Base-by-base conservation (phyloP, 2,888 invertebrate species). In the Phyllotreta striolata region DNA sequence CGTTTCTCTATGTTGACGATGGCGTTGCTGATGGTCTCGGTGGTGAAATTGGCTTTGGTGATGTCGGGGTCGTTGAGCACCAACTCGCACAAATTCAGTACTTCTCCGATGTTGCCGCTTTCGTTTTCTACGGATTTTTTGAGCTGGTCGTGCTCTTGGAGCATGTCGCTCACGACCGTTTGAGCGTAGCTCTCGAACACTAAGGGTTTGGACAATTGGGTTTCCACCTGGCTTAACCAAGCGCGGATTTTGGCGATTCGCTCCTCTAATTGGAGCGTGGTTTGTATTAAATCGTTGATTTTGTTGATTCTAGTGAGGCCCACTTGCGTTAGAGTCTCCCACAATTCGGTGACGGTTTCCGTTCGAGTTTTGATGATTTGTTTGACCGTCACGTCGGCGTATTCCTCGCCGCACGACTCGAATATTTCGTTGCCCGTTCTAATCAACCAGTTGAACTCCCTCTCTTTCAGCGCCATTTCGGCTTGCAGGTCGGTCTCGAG, bases 61-160 rank as follows among this genome's bases (percentile, higher is more conserved):
- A 88, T 84, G 70, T 92, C 91, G 1, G 89, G 87, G 73, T 93
- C 92, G 73, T 86, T 90, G 49, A 93, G 82, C 1, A 93, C 81
- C 49, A 92, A 85, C 73, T 93, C 92, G 73, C 92, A 92, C 10
- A 91, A 85, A 76, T 92, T 93, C 1, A 94, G 80, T 0, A 92
- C 88, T 76, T 93, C 91, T 1, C 89, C 90, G 3, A 95, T 87
- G 72, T 91, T 89, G 52, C 87, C 87, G 76, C 92, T 92, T 75
- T 93, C 90, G 12, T 87, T 85, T 78, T 93, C 92, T 44, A 95
- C 90, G 5, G 86, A 87, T 64, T 88, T 89, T 75, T 91, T 91
- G 35, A 93, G 84, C 58, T 86, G 85, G 43, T 92, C 91, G 64
- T 92, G 90, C 49, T 91, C 89, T 64, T 85, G 84, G 56, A 91